Conservation (phyloP, 2,797 vertebrate species). For the Lateolabrax maculatus region DNA sequence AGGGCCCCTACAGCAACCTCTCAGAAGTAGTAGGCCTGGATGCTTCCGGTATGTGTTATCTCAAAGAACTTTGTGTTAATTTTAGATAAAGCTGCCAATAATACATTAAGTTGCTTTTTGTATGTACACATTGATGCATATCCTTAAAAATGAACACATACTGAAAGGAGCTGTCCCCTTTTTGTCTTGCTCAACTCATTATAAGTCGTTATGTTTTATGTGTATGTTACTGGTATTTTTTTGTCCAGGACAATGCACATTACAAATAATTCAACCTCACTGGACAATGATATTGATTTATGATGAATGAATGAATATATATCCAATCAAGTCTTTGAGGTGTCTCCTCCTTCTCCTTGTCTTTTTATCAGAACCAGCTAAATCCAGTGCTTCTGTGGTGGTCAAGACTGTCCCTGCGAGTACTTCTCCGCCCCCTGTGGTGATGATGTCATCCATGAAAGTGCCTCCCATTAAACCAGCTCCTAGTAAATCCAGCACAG, state of each 20-base stretch:
- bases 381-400: conserved; percentile 79
- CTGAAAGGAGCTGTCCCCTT: neutral
- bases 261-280: neutral
- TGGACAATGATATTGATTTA: neutral
- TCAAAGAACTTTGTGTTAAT: neutral
- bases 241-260: neutral
- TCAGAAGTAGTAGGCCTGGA: conserved; percentile 89
- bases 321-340: neutral
- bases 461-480: conserved; percentile 81
- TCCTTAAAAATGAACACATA: neutral
- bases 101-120: neutral
- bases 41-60: conserved; percentile 80
- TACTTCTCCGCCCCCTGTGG: conserved; percentile 68
- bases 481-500: conserved; percentile 71
- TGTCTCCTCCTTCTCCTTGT: conserved; percentile 15
- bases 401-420: conserved; percentile 74
- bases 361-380: conserved; percentile 75
- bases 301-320: too few species aligned
- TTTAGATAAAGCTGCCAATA: neutral
- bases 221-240: neutral
- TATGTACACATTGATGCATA: neutral
- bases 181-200: neutral
- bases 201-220: neutral
- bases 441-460: conserved; percentile 86
- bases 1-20: conserved; percentile 94